Evolutionary conservation across 2,797 vertebrate species (phyloP).

Genomic region (Semotilus atromaculatus): DNA sequence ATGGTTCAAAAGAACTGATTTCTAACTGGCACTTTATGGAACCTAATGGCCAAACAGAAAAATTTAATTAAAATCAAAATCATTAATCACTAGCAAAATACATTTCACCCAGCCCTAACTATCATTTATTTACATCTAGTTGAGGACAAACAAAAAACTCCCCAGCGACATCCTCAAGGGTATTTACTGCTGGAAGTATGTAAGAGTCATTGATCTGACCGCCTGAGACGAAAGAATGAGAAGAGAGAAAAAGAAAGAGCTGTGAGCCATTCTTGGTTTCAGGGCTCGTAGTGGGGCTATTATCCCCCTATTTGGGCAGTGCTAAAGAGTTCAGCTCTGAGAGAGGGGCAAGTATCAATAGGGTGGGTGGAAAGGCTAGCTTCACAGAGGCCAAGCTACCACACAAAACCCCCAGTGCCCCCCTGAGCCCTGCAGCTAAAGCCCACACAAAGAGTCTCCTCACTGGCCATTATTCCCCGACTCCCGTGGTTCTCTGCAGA

Average conservation of each 20-base stretch:
- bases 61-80: background rate
- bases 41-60: background rate
- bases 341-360: slow-evolving; percentile 54
- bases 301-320: slow-evolving; percentile 53
- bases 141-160: slow-evolving; percentile 27
- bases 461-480: slow-evolving; percentile 32
- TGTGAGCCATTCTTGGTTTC: slow-evolving; percentile 49
- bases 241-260: slow-evolving; percentile 42
- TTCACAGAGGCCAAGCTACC: slow-evolving; percentile 50
- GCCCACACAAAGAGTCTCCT: slow-evolving; percentile 60
- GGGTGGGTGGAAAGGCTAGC: slow-evolving; percentile 50
- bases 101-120: background rate
- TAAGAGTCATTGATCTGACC: slow-evolving; percentile 42
- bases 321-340: slow-evolving; percentile 47
- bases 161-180: slow-evolving; percentile 22
- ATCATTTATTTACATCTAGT: slow-evolving; percentile 33
- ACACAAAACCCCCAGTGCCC: slow-evolving; percentile 45
- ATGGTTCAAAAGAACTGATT: background rate
- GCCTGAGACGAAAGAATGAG: slow-evolving; percentile 30
- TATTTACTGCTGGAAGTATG: slow-evolving; percentile 40
- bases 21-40: too few relatives aligned
- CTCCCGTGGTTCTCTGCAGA: slow-evolving; percentile 51
- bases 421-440: slow-evolving; percentile 49
- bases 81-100: background rate
- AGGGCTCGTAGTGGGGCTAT: slow-evolving; percentile 49